phyloP scores from a whole-genome alignment of 2,888 invertebrate genomes.

The Apamea monoglypha region DNA sequence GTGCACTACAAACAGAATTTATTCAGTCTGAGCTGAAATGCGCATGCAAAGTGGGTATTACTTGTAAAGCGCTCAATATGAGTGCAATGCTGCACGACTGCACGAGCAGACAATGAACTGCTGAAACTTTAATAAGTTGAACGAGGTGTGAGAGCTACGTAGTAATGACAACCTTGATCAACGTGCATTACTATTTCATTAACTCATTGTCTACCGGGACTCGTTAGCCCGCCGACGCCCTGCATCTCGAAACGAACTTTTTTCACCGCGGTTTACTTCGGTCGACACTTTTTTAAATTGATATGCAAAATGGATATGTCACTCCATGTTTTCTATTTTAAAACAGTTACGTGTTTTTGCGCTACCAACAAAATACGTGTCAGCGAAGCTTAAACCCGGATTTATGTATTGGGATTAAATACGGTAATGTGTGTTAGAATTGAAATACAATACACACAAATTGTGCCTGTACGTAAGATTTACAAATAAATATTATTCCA shows the following conservation, averaged over 20 bases:
- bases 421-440: slow-evolving; percentile 35
- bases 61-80: slow-evolving; percentile 75
- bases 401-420: slow-evolving; percentile 41
- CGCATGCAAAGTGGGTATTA: slow-evolving; percentile 75
- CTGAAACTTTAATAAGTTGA: slow-evolving; percentile 84
- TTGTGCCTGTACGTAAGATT: slow-evolving; percentile 8
- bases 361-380: slow-evolving; percentile 27
- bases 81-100: slow-evolving; percentile 65
- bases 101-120: slow-evolving; percentile 74
- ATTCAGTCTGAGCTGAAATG: slow-evolving; percentile 68
- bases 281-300: slow-evolving; percentile 32
- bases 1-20: slow-evolving; percentile 62
- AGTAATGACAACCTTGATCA: slow-evolving; percentile 65
- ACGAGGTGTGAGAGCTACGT: slow-evolving; percentile 51
- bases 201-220: slow-evolving; percentile 27
- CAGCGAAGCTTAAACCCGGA: slow-evolving; percentile 23
- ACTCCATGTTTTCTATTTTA: slow-evolving; percentile 39
- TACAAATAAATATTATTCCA: slow-evolving; percentile 15
- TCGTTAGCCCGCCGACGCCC: slow-evolving; percentile 18
- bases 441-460: slow-evolving; percentile 34
- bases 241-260: slow-evolving; percentile 22
- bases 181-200: slow-evolving; percentile 49
- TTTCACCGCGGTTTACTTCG: slow-evolving; percentile 1
- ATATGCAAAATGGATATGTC: slow-evolving; percentile 46
- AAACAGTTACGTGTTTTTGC: slow-evolving; percentile 35